Percentiles rank a stretch among this genome's conserved stretches.
phyloP scores from a whole-genome alignment of 2,888 invertebrate species.

The Drepana falcataria region DNA sequence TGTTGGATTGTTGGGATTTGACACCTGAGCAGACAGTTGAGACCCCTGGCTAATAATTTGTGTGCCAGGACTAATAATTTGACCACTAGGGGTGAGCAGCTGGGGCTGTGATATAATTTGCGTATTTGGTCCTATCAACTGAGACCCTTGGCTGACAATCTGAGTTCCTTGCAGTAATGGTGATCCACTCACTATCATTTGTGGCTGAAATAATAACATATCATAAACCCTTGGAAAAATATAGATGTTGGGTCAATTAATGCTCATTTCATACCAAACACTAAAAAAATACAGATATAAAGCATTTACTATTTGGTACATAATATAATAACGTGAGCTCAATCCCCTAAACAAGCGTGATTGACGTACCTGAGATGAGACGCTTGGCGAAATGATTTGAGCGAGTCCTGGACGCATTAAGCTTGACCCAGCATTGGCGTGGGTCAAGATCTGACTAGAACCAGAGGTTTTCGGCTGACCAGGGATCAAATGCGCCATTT shows the following conservation, averaged over 20 bases:
- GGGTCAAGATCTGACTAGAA: slow-evolving; percentile 59
- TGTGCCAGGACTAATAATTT: slow-evolving; percentile 60
- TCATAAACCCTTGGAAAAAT: too few relatives aligned
- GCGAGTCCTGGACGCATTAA: slow-evolving; percentile 65
- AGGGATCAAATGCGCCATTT: slow-evolving; percentile 69
- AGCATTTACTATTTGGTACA: too few relatives aligned
- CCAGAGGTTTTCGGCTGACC: slow-evolving; percentile 58
- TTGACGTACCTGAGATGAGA: slow-evolving; percentile 56
- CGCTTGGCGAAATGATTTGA: slow-evolving; percentile 67
- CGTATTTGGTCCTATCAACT: slow-evolving; percentile 55
- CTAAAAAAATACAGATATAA: too few relatives aligned
- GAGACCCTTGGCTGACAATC: slow-evolving; percentile 66
- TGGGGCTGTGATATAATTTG: slow-evolving; percentile 66
- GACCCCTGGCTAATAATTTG: slow-evolving; percentile 72
- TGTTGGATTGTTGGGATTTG: slow-evolving; percentile 38
- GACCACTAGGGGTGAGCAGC: slow-evolving; percentile 52
- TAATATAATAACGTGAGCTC: too few relatives aligned
- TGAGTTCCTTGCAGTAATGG: slow-evolving; percentile 66
- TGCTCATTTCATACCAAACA: too few relatives aligned
- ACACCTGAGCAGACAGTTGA: slow-evolving; percentile 57
- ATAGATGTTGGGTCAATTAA: too few relatives aligned
- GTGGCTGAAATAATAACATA: slow-evolving; percentile 45
- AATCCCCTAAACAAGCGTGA: neutral
- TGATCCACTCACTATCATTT: slow-evolving; percentile 67
- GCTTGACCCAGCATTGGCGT: slow-evolving; percentile 52